Evolutionary conservation across 2,113 vertebrate species (phyloP), one percentile per base, ranked within the genome.

Genomic region (Alexandromys fortis): DNA sequence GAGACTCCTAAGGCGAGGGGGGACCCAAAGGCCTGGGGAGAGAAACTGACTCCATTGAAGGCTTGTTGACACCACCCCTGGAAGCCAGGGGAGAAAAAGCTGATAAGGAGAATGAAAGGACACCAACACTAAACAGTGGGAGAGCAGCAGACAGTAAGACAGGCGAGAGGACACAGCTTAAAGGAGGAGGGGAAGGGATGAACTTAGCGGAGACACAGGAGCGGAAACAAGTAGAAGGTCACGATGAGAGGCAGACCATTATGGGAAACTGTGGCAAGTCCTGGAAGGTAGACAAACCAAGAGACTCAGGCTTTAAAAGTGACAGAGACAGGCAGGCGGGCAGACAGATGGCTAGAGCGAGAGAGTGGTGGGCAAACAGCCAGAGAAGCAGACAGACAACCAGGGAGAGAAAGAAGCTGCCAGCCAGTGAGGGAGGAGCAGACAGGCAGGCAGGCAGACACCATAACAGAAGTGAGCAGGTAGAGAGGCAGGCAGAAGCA

Each of bases 361-460:
- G 96, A 97, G 92, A 89, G 97, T 45, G 96, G 96, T 97, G 97
- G 97, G 97, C 97, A 96, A 97, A 97, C 97, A 97, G 97, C 97
- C 97, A 98, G 97, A 92, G 94, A 97, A 97, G 86, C 97, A 97
- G 97, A 98, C 96, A 98, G 97, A 97, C 94, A 97, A 89, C 96
- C 95, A 96, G 96, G 94, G 94, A 96, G 94, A 89, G 68, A 96
- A 63, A 93, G 86, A 96, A 92, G 96, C 96, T 97, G 97, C 96
- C 96, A 97, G 94, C 95, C 90, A 97, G 97, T 49, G 76, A 95
- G 96, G 95, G 95, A 97, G 93, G 94, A 92, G 77, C 88, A 96
- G 97, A 58, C 93, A 94, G 70, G 78, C 86, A 95, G 92, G 72
- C 95, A 96, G 82, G 91, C 96, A 96, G 95, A 89, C 96, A 96